Base-by-base conservation (phyloP, 1,140 invertebrate genomes). In the Ceratina australensis region DNA sequence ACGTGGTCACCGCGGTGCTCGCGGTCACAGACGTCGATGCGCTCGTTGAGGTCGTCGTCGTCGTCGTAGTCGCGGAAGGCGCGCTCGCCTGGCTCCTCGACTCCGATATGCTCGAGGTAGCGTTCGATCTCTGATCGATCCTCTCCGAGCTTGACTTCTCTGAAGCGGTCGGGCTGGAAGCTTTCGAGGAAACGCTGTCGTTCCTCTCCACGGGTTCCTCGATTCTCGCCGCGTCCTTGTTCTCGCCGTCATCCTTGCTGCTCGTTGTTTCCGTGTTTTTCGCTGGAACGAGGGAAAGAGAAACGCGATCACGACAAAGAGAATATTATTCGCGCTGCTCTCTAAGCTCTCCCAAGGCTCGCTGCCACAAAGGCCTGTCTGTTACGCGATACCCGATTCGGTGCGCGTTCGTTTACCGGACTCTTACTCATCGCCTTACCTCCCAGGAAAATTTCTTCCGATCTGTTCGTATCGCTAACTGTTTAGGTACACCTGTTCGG, bases 121-220 rank as follows among this genome's bases (percentile, higher is more conserved):
- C 87, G 79, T 84, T 92, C 28, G 81, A 93, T 24, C 91, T 92
- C 47, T 91, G 87, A 73, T 92, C 91, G 54, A 91, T 88, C 68
- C 86, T 89, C 88, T 91, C 93, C 71, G 90, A 90, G 15, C 92
- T 93, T 42, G 93, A 90, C 65, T 91, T 92, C 61, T 90, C 90
- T 2, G 93, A 91, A 52, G 94, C 93, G 1, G 93, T 92, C 1
- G 93, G 93, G 71, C 94, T 91, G 69, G 90, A 91, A 13, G 90
- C 87, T 64, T 93, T 92, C 1, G 93, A 91, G 18, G 90, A 79
- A 13, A 81, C 56, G 56, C 85, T 91, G 49, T 91, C 90, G 15
- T 81, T 81, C 33, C 87, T 89, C 8, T 91, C 88, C 65, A 89
- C 87, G 0, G 80, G 82, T 10, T 90, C 88, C 61, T 89, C 85